Base-by-base conservation (phyloP, 2,113 vertebrate species). In the Pomatorhinus ruficollis region DNA sequence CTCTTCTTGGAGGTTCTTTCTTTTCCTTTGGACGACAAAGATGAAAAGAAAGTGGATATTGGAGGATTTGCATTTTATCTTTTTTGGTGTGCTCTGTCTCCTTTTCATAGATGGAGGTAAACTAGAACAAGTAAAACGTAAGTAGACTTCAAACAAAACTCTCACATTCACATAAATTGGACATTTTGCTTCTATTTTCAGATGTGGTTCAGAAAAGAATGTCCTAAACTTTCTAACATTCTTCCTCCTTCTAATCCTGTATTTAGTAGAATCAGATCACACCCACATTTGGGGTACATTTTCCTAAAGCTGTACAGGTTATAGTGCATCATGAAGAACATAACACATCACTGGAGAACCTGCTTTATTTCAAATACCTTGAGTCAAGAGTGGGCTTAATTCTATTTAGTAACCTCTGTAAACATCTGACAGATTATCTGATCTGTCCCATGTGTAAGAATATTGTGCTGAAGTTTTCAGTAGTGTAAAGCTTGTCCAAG, bases 81-180 rank as follows among this genome's bases (percentile, higher is more conserved):
- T 97, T 81, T 95, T 97, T 83, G 97, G 97, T n/a, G 78, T 98
- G 79, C 90, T 98, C 64, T 97, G 98, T 85, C 96, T 98, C 68
- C 94, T 98, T 94, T 96, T 98, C 89, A 84, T 98, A 93, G 97
- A 98, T 89, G 98, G 97, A 94, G 95, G 96, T 95, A 97, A 96
- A 98, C 93, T 97, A 78, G 98, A 98, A 82, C 98, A 98, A 97
- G 94, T 97, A 60, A 98, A 98, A 97, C 92, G 98, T 98, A 98
- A 98, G 98, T 98, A 86, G 47, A 87, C 54, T 95, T 87, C 22
- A 70, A 64, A 39, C 61, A 93, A 93, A 92, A 40, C 66, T 85
- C 65, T 83, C 28, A 28, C 16, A 20, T 77, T 94, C 35, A 77
- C 49, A 21, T 60, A 40, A 14, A 75, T 30, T 45, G 89, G 64